Evolutionary conservation across 2,797 vertebrate genomes (phyloP), one percentile per base, ranked within the genome.

Genomic region (Meriones psammophilus): DNA sequence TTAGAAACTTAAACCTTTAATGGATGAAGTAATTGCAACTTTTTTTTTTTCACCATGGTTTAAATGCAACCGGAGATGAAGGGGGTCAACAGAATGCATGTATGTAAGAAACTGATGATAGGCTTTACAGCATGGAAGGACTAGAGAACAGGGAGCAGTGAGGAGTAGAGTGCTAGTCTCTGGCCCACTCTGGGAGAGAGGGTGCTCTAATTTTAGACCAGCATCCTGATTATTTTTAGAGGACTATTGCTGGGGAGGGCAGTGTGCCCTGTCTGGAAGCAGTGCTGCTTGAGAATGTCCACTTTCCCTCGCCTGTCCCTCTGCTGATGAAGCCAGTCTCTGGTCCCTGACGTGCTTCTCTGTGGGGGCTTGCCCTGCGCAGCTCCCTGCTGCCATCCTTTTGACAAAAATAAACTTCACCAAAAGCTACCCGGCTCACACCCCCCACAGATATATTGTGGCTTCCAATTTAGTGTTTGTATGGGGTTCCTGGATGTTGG

Each of bases 151-250:
- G 74, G 64, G 18, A 89, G 54, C 68, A 81, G 46, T 39, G 46
- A 46, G 83, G 87, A 84, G 33, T 71, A 85, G 90, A 66, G 30
- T n/a, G 50, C 94, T 76, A 30, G 74, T 96, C 60, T 58, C 26
- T 58, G 69, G 84, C 74, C 10, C 13, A 56, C 92, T 88, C 71
- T 93, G 64, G 33, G 76, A 60, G 66, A 80, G 74, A 60, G 9
- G 9, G 39, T 39, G 39, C 62, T 93, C 77, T 93, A 94, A 91
- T 92, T 96, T 94, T 91, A 95, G 93, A 64, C 50, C 36, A 73
- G 76, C 15, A 60, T 69, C 56, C 73, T 88, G 85, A 90, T 92
- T 90, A 94, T 96, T 94, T 96, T 96, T 90, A 86, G 94, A 92
- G 93, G 92, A 69, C 24, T 26, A 3, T 92, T 62, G 64, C 84